phyloP scores from a whole-genome alignment of 2,113 vertebrate genomes.

The Polyodon spathula region DNA sequence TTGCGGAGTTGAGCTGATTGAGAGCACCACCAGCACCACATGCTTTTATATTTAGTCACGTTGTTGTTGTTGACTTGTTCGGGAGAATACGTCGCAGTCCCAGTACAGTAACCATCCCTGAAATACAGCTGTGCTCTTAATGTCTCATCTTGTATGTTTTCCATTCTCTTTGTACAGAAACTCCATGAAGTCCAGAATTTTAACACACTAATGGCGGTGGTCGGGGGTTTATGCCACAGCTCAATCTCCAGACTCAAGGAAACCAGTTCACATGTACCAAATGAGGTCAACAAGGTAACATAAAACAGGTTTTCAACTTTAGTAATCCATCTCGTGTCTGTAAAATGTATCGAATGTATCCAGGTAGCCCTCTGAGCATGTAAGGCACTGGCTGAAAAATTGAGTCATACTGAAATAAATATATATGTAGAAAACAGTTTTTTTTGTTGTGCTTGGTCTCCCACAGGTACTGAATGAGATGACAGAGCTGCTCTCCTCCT shows the following conservation, averaged over 20 bases:
- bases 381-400: no score
- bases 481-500: conserved; percentile 89
- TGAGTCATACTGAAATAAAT: no score
- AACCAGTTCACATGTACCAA: conserved; percentile 78
- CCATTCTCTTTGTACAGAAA: conserved; percentile 50
- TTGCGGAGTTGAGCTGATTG: no score
- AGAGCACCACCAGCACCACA: no score
- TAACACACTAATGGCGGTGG: conserved; percentile 93
- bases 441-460: background rate
- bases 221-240: conserved; percentile 88
- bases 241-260: conserved; percentile 94
- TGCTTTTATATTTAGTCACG: no score
- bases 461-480: conserved; percentile 83
- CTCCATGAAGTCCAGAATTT: conserved; percentile 88
- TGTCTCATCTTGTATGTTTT: background rate
- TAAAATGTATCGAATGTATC: conserved; percentile 5
- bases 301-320: background rate
- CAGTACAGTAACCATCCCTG: no score
- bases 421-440: no score
- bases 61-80: no score
- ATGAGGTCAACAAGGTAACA: conserved; percentile 82
- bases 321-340: no score
- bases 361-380: no score
- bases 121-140: background rate
- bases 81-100: no score